phyloP scores from a whole-genome alignment of 2,797 vertebrate species.

The Esox masquinongy region DNA sequence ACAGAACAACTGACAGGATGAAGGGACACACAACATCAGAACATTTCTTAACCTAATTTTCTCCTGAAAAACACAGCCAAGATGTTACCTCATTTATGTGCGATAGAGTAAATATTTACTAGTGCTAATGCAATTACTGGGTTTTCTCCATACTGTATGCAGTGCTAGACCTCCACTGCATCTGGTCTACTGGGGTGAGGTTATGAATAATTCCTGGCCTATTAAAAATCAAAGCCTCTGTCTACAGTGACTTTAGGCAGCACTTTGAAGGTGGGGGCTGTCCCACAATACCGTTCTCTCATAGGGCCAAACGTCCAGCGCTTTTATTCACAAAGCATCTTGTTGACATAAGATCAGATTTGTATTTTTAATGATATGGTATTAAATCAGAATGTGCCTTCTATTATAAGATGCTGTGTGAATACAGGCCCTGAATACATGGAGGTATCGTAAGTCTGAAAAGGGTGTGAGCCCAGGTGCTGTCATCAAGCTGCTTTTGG shows the following conservation, averaged over 20 bases:
- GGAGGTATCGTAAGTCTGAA: no score
- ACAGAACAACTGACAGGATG: no score
- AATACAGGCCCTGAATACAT: neutral
- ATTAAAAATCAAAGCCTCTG: conserved; percentile 31
- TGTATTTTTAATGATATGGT: neutral
- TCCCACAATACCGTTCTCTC: conserved; percentile 23
- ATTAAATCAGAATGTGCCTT: neutral
- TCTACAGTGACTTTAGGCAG: conserved; percentile 18
- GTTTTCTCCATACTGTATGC: conserved; percentile 11
- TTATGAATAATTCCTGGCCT: conserved; percentile 27
- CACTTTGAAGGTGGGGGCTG: conserved; percentile 30
- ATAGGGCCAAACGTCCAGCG: neutral
- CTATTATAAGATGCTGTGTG: neutral
- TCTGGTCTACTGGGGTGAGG: conserved; percentile 11
- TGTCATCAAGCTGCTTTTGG: neutral
- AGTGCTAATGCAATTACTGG: conserved; percentile 7
- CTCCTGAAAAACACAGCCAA: neutral
- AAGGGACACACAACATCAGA: neutral
- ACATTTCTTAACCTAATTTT: neutral
- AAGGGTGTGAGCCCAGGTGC: neutral
- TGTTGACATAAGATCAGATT: neutral
- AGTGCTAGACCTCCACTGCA: conserved; percentile 5
- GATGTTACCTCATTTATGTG: conserved; percentile 11
- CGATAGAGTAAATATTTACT: neutral
- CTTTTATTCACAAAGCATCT: neutral